Percentiles rank a stretch among this genome's conserved stretches.
Conservation (phyloP, 2,888 invertebrate species). For the Malthinus seriepunctatus region DNA sequence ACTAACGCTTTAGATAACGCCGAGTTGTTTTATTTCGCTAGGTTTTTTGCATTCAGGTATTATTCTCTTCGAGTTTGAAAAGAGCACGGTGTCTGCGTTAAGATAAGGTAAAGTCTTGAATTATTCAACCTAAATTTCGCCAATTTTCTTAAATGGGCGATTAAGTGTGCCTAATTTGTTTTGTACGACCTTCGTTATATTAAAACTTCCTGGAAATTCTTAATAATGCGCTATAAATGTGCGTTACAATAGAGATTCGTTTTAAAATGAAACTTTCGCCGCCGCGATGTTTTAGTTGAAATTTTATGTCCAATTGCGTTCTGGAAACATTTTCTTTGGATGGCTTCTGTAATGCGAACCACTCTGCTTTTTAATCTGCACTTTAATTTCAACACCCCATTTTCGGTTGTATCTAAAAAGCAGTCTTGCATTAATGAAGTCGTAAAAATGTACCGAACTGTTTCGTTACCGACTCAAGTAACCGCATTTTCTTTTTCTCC, state of each 20-base stretch:
- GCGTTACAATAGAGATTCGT: constrained; percentile 28
- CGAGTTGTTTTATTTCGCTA: constrained; percentile 48
- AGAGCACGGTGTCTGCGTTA: constrained; percentile 35
- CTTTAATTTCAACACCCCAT: constrained; percentile 56
- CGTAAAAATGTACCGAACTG: constrained; percentile 50
- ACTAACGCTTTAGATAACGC: constrained; percentile 23
- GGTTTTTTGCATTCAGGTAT: constrained; percentile 35
- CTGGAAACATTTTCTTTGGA: constrained; percentile 35
- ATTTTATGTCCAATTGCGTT: constrained; percentile 53
- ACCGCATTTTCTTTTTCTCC: constrained; percentile 27
- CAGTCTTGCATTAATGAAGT: constrained; percentile 52
- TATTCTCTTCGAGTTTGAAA: constrained; percentile 6
- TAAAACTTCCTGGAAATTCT: constrained; percentile 50
- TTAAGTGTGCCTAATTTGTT: constrained; percentile 56
- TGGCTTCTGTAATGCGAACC: constrained; percentile 41
- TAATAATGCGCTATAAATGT: constrained; percentile 45
- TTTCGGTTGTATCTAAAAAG: constrained; percentile 51
- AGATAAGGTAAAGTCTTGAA: constrained; percentile 55
- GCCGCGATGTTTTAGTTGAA: constrained; percentile 40
- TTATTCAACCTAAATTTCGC: constrained; percentile 54
- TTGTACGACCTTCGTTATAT: constrained; percentile 49
- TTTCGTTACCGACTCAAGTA: constrained; percentile 25
- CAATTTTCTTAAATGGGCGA: constrained; percentile 55
- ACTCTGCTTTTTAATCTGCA: constrained; percentile 53
- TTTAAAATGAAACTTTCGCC: constrained; percentile 30